phyloP scores from a whole-genome alignment of 2,113 vertebrate species.

The Sebastes schlegelii region DNA sequence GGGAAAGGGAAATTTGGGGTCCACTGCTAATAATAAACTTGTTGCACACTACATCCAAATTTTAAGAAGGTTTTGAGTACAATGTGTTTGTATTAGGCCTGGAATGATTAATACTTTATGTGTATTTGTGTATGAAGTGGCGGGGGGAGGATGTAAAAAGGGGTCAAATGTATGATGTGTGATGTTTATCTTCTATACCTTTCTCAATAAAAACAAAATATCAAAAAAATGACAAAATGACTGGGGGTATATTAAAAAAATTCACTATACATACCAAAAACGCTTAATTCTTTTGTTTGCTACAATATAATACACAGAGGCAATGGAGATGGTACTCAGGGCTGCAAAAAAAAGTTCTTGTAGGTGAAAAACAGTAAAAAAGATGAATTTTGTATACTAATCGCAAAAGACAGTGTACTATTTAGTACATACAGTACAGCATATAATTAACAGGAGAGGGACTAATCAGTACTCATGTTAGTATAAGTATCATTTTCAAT shows the following conservation, averaged over 20 bases:
- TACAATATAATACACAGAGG: neutral
- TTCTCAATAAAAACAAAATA: too few species aligned
- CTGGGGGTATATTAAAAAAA: neutral
- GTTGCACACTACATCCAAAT: neutral
- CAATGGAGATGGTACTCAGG: neutral
- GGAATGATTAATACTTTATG: too few species aligned
- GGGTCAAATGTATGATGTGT: too few species aligned
- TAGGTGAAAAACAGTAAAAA: neutral
- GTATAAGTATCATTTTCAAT: neutral
- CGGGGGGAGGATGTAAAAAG: too few species aligned
- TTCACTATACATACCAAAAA: neutral
- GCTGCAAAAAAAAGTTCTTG: neutral
- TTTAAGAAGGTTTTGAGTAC: neutral
- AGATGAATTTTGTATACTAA: neutral
- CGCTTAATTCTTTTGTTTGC: neutral
- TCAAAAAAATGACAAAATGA: neutral
- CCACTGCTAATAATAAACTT: too few species aligned
- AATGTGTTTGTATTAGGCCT: neutral
- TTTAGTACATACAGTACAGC: too few species aligned
- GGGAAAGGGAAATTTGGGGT: too few species aligned
- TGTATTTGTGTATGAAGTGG: too few species aligned
- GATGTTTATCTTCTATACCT: too few species aligned
- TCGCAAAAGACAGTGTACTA: neutral
- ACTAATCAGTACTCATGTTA: neutral
- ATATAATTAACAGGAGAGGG: neutral